Base-by-base conservation (phyloP, 2,797 vertebrate genomes). In the Diceros bicornis region DNA sequence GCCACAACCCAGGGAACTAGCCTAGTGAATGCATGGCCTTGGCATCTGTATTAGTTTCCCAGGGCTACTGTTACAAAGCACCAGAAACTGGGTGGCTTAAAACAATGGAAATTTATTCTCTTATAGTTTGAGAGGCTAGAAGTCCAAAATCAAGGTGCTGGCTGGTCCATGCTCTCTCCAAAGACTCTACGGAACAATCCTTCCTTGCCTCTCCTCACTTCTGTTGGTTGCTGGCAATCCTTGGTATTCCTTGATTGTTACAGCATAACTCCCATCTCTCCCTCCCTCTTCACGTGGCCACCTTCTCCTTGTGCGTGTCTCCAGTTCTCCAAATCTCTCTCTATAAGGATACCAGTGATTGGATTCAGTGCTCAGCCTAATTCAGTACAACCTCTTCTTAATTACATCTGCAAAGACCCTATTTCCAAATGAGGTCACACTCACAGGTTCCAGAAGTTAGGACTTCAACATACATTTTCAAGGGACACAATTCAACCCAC, bases 391-490 rank as follows among this genome's bases (percentile, higher is more conserved):
- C 16, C 13, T 92, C 41, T 29, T 64, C n/a, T 91, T 41, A 47
- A 85, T 86, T 77, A 75, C 9, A 79, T 55, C 52, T 88, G 8
- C 71, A 55, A 57, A 92, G 21, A 77, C 34, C 25, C 68, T 27
- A 32, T 96, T 78, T 86, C 61, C 29, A 91, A 85, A 72, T 21
- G 41, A 78, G 66, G 72, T 91, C 72, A 41, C 34, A 59, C 59
- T 79, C 34, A 23, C 34, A 81, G 44, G 8, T 47, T 18, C n/a
- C 7, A 72, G 12, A n/a, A 18, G 0, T 87, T 78, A 66, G 13
- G n/a, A 68, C 52, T 72, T 90, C 32, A 44, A 16, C 9, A 41
- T 47, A 17, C 50, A 41, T 94, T 87, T 44, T 84, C 14, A 4
- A 78, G 47, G 21, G 47, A 64, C 37, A 25, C 32, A 75, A 0